Evolutionary conservation across 2,113 vertebrate genomes (phyloP).

Genomic region (Phodopus roborovskii): DNA sequence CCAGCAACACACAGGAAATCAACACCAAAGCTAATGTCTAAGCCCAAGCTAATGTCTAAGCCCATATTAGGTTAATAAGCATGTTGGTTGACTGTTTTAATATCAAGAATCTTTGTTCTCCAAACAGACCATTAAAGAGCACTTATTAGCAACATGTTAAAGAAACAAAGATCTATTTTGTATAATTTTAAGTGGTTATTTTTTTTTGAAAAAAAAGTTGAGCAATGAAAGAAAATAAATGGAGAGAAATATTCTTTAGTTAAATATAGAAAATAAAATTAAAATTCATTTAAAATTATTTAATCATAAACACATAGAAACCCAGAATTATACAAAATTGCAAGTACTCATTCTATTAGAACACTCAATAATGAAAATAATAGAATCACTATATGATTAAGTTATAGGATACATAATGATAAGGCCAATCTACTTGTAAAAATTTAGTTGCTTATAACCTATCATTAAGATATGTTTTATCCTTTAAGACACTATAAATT

Average conservation of each 20-base stretch:
- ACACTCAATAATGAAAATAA: constrained; percentile 42
- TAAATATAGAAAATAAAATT: neutral
- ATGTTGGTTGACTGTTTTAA: neutral
- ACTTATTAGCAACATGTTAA: neutral
- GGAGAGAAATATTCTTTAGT: neutral
- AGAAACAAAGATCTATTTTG: neutral
- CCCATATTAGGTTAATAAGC: neutral
- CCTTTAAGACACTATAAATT: constrained; percentile 56
- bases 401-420: constrained; percentile 62
- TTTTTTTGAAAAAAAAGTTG: neutral
- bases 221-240: constrained; percentile 1
- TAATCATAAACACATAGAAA: constrained; percentile 15
- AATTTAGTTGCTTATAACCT: constrained; percentile 59
- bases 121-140: neutral
- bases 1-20: neutral
- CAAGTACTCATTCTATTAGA: constrained; percentile 28
- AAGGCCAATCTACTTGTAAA: neutral
- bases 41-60: neutral
- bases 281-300: constrained; percentile 53
- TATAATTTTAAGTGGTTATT: neutral
- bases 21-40: neutral
- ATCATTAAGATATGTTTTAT: constrained; percentile 58
- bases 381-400: constrained; percentile 28
- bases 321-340: constrained; percentile 66
- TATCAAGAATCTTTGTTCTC: neutral